Evolutionary conservation across 2,113 vertebrate species (phyloP), one percentile per base, ranked within the genome.

Genomic region (Clarias magur): DNA sequence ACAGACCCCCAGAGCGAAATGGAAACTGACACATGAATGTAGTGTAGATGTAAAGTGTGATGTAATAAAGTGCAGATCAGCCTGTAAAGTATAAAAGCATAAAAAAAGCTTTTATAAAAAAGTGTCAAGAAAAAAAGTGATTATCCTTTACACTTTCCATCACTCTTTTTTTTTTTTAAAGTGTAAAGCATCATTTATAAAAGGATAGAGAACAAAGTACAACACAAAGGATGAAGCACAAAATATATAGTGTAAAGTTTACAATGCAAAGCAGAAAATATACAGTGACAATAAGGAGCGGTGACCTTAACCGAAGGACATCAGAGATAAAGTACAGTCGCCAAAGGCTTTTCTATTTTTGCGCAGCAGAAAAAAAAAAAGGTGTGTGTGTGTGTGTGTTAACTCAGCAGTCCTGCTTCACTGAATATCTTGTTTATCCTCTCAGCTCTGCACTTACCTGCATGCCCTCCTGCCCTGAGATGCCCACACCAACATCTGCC

Each of bases 401-500:
- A 9, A 67, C 13, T 67, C 11, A 67, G n/a, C 27, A 34, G 15
- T 70, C 34, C 8, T 38, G 68, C 68, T 72, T 72, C 38, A 1
- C 68, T 17, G 68, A 11, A 53, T 4, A 25, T 75, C 38, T 75
- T 8, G 17, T 63, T 19, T 30, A 12, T 70, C 48, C 75, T n/a
- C 48, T 54, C 75, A 56, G 75, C 2, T 80, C 56, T 59, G 78
- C 84, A 34, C 88, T 95, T 94, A 99, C 98, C 97, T 99, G 98
- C 98, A 99, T 99, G 92, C 98, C 98, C 90, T 99, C 98, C 93
- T 99, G 98, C 91, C 98, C 98, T 0, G 97, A 99, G 91, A 99
- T 99, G 34, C 98, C 98, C 88, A 99, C 98, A 0, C 98, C 98
- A 73, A 99, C 97, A 68, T 99, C 98, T 9, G 98, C 98, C 25